These are phyloP conservation scores for Papilio xuthus DNA, from an alignment of 1,140 invertebrate genomes.

Conservation along the genomic window DNA sequence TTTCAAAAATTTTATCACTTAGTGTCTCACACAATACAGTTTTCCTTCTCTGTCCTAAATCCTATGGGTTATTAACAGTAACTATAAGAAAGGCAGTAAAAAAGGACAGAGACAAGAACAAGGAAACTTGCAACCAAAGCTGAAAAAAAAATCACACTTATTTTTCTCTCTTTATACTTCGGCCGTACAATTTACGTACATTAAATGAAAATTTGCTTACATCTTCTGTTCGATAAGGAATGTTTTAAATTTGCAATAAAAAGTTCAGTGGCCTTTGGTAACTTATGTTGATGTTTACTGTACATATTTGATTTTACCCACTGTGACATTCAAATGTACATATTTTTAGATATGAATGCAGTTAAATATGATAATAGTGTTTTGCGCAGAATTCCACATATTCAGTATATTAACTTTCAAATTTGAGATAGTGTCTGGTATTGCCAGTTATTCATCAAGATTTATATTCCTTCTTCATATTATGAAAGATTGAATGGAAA, in stretches of 20 bases:
- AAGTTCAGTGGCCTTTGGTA: not conserved
- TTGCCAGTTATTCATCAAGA: not conserved
- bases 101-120: no score
- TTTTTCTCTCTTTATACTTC: not conserved
- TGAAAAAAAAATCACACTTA: not conserved
- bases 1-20: no score
- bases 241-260: not conserved
- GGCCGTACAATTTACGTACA: not conserved
- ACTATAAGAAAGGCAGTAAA: no score
- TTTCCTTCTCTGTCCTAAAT: no score
- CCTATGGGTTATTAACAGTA: no score
- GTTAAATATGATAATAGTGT: not conserved
- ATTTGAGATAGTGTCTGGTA: not conserved
- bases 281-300: not conserved
- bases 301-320: not conserved
- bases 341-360: slow-evolving; percentile 1
- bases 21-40: no score
- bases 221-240: not conserved
- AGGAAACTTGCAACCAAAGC: no score
- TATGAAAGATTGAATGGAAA: not conserved
- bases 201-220: not conserved
- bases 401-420: not conserved
- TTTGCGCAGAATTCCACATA: not conserved
- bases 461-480: not conserved
- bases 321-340: not conserved